Percentiles rank a stretch among this genome's conserved stretches.
Conservation (phyloP, 2,797 vertebrate species). For the Anas bahamensis region DNA sequence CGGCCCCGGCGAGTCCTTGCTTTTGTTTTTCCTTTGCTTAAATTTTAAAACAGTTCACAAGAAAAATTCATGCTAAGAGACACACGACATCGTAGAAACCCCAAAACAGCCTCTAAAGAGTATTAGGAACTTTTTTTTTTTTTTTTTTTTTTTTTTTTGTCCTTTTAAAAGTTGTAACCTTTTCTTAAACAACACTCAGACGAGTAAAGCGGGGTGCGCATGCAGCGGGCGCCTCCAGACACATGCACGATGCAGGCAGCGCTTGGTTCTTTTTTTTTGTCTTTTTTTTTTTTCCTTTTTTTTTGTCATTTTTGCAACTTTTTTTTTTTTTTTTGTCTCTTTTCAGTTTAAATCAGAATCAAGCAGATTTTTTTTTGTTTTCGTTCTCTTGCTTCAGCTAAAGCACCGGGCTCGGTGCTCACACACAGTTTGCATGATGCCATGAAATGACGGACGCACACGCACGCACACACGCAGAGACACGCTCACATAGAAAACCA, state of each 20-base stretch:
- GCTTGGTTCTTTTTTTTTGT: neutral
- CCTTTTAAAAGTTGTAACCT: neutral
- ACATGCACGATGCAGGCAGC: slow-evolving; percentile 86
- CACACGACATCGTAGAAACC: slow-evolving; percentile 75
- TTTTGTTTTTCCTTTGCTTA: neutral
- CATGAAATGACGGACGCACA: neutral
- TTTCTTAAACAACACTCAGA: slow-evolving; percentile 59
- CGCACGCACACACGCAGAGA: neutral
- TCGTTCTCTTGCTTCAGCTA: neutral
- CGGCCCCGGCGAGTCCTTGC: neutral
- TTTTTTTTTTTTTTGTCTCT: neutral
- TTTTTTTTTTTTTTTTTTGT: neutral
- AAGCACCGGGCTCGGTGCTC: neutral
- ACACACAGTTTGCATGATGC: neutral
- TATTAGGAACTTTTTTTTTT: neutral
- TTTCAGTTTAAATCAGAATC: neutral
- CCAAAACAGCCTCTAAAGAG: slow-evolving; percentile 34
- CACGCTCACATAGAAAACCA: neutral
- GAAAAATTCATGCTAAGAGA: slow-evolving; percentile 88
- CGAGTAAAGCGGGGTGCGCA: slow-evolving; percentile 84
- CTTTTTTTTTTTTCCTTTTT: neutral
- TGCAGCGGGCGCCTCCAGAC: slow-evolving; percentile 83
- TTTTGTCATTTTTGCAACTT: neutral
- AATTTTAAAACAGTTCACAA: slow-evolving; percentile 79
- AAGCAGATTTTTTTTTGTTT: neutral